These are phyloP conservation scores for Okapia johnstoni DNA, from an alignment of 2,113 vertebrate genomes.

Conservation along the genomic window DNA sequence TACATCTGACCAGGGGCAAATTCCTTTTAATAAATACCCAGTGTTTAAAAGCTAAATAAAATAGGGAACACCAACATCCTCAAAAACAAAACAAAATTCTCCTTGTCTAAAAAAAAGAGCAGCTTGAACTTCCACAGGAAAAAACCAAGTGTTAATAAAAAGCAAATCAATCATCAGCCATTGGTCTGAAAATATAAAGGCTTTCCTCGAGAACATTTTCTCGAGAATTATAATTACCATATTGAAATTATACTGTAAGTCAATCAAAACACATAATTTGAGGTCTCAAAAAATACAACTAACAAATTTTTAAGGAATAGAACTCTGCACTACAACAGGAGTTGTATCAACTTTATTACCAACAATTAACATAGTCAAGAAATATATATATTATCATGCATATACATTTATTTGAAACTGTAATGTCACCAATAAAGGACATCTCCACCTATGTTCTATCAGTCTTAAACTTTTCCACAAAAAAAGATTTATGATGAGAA, in stretches of 20 bases:
- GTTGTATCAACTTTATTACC: neutral
- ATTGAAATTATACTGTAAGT: constrained; percentile 5
- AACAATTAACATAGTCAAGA: neutral
- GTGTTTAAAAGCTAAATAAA: constrained; percentile 18
- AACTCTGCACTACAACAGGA: neutral
- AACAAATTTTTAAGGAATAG: constrained; percentile 5
- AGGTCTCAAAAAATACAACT: constrained; percentile 14
- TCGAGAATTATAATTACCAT: constrained; percentile 33
- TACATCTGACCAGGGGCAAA: constrained; percentile 33
- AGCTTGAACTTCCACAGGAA: constrained; percentile 77
- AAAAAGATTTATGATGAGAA: neutral
- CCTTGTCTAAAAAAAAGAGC: constrained; percentile 36
- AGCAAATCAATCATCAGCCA: constrained; percentile 82
- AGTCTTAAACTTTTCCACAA: neutral
- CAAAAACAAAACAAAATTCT: constrained; percentile 39
- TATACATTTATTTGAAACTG: constrained; percentile 26
- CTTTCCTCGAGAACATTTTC: constrained; percentile 41
- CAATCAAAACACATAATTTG: constrained; percentile 27
- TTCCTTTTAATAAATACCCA: constrained; percentile 46
- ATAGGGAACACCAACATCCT: constrained; percentile 18
- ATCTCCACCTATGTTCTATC: neutral
- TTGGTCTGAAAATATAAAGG: constrained; percentile 26
- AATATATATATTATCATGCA: neutral
- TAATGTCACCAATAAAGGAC: neutral
- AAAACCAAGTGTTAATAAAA: constrained; percentile 80